Evolutionary conservation across 2,113 vertebrate species (phyloP).

Genomic region (Diglossa brunneiventris): DNA sequence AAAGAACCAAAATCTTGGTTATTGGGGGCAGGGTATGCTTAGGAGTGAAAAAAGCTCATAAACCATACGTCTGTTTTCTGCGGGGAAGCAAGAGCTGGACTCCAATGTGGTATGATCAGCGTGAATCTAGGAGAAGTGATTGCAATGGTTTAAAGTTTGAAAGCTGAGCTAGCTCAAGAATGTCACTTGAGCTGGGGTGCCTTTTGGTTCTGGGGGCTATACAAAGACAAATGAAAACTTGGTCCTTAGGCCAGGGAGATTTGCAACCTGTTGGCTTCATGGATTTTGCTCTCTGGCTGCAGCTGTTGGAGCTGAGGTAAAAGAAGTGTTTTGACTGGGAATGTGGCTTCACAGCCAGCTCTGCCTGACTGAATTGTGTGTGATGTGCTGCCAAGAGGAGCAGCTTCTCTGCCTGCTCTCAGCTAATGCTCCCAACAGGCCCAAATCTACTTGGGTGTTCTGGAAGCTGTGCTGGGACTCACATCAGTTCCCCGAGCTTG

Average conservation of each 20-base stretch:
- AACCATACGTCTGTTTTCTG: background rate
- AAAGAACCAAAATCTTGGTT: constrained; percentile 4
- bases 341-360: background rate
- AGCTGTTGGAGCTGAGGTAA: background rate
- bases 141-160: background rate
- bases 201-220: background rate
- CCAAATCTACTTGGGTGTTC: background rate
- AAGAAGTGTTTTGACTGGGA: background rate
- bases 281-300: background rate
- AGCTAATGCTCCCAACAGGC: background rate
- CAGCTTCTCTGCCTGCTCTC: background rate
- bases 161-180: background rate
- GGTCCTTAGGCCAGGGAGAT: background rate
- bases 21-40: background rate
- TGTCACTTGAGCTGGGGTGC: background rate
- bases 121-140: background rate
- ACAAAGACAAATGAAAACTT: background rate
- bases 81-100: background rate
- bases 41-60: background rate
- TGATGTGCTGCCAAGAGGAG: background rate
- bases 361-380: background rate
- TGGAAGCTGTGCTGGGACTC: background rate
- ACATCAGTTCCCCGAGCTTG: background rate
- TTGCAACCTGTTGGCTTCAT: background rate
- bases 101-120: background rate